phyloP scores from a whole-genome alignment of 2,888 invertebrate species.

The Muscina levida region DNA sequence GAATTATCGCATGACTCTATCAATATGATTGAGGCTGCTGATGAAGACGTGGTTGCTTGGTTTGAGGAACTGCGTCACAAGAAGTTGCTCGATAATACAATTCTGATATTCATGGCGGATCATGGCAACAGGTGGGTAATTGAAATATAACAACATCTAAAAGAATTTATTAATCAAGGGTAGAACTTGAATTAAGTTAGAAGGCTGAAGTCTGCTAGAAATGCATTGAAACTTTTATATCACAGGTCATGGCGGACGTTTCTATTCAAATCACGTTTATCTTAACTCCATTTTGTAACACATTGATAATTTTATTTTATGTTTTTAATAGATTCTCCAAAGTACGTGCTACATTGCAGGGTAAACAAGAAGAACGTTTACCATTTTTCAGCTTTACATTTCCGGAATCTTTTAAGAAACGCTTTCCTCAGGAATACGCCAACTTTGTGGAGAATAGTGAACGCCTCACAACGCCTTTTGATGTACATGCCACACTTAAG shows the following conservation, averaged over 20 bases:
- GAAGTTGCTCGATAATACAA: slow-evolving; percentile 87
- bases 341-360: slow-evolving; percentile 92
- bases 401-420: slow-evolving; percentile 85
- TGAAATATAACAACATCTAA: background rate
- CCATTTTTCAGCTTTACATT: slow-evolving; percentile 92
- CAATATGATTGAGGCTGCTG: slow-evolving; percentile 88
- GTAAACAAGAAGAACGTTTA: slow-evolving; percentile 93
- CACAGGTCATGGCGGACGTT: no score
- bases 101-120: slow-evolving; percentile 95
- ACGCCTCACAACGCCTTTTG: slow-evolving; percentile 92
- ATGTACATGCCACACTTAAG: slow-evolving; percentile 90
- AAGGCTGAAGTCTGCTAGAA: background rate
- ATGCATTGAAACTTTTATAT: background rate
- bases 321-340: slow-evolving; percentile 85
- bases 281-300: no score
- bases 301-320: no score
- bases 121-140: slow-evolving; percentile 89
- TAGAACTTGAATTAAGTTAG: background rate
- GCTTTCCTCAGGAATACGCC: slow-evolving; percentile 82
- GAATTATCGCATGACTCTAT: slow-evolving; percentile 94
- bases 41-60: slow-evolving; percentile 86
- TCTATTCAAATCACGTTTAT: no score
- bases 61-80: slow-evolving; percentile 83
- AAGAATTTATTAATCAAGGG: background rate
- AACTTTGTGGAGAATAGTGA: slow-evolving; percentile 85